Base-by-base conservation (phyloP, 2,888 invertebrate genomes). In the Epiblema foenella region DNA sequence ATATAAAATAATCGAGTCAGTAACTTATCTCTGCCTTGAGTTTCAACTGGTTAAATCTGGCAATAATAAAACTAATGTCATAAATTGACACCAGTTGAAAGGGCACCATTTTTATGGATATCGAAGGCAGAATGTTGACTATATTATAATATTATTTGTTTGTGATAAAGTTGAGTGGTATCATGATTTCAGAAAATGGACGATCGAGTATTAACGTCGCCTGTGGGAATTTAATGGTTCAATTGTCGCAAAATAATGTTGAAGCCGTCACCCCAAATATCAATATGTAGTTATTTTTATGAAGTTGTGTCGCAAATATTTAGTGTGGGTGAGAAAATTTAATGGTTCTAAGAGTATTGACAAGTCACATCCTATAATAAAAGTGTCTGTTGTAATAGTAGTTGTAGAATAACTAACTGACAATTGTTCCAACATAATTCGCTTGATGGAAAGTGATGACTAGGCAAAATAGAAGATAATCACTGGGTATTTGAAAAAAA, bases 21-120 rank as follows among this genome's bases (percentile, higher is more conserved):
- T 54, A 54, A 54, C 5, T 5, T 24, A 54, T n/a, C 2, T 8
- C 18, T 18, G 29, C 3, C 12, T 33, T 15, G 52, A 10, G 20
- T 20, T 52, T 49, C 51, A 20, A 52, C 20, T 3, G 24, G 24
- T 64, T 52, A 24, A 39, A 42, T 12, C 18, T 52, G 63, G n/a
- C 24, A 39, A 64, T 54, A 15, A 64, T 39, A 64, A 39, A 18
- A 52, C 52, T 52, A 51, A 39, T 64, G 64, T 54, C 52, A 39
- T 64, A 52, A 39, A 64, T 64, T 54, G 52, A 29, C 4, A 62
- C 12, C 51, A 11, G 52, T 37, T 37, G 20, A 64, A 64, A 64
- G 52, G 64, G 54, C 64, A 64, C 39, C n/a, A n/a, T 39, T 54
- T 24, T 64, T 54, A 64, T 39, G 11, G 2, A 3, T 8, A 33